Conservation (phyloP, 2,888 invertebrate species). For the Fragum sueziense region DNA sequence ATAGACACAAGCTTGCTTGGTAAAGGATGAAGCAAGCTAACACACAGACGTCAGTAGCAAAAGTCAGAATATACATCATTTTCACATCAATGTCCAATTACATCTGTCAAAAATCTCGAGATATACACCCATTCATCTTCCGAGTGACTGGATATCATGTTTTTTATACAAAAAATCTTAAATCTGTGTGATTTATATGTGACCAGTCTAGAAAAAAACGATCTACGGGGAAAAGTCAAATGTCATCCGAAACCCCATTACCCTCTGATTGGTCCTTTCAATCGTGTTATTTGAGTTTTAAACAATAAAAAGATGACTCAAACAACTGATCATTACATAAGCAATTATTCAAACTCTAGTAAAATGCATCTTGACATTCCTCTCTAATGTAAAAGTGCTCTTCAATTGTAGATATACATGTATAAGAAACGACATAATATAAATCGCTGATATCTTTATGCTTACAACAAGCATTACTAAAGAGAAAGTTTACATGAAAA, state of each 20-base stretch:
- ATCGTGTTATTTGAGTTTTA: neutral
- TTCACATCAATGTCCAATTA: slow-evolving; percentile 51
- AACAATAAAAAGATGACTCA: slow-evolving; percentile 7
- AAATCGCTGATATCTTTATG: too few species aligned
- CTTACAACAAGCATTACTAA: too few species aligned
- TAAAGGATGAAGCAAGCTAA: neutral
- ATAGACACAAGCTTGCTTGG: too few species aligned
- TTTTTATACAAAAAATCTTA: slow-evolving; percentile 3
- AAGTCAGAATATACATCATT: slow-evolving; percentile 52
- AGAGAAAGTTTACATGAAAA: too few species aligned
- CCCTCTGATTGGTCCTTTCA: slow-evolving; percentile 38
- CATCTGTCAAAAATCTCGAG: slow-evolving; percentile 23
- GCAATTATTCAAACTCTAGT: neutral
- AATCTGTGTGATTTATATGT: slow-evolving; percentile 2
- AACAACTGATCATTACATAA: slow-evolving; percentile 11
- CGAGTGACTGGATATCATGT: slow-evolving; percentile 20
- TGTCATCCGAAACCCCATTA: slow-evolving; percentile 33
- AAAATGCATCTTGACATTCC: neutral
- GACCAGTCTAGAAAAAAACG: slow-evolving; percentile 4
- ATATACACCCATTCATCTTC: slow-evolving; percentile 21
- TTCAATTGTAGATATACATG: too few species aligned
- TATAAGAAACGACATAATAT: too few species aligned
- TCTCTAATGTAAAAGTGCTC: neutral
- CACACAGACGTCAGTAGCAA: slow-evolving; percentile 10
- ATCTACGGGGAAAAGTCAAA: slow-evolving; percentile 54